These are phyloP conservation scores for Herpailurus yagouaroundi DNA, from an alignment of 2,113 vertebrate genomes.

Conservation along the genomic window DNA sequence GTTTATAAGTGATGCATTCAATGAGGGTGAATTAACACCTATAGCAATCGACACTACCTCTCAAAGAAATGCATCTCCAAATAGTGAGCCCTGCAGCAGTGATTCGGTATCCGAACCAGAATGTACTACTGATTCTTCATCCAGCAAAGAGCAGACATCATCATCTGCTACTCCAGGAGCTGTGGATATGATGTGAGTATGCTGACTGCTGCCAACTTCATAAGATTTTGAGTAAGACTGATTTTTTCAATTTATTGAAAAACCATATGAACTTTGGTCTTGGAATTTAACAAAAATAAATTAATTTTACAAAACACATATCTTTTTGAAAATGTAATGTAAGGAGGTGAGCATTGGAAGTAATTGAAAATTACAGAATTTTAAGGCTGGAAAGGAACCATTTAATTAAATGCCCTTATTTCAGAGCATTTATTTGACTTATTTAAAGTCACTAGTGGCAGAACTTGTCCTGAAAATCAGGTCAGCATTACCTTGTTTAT, in stretches of 20 bases:
- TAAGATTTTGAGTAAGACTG: not conserved
- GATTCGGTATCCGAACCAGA: conserved; percentile 89
- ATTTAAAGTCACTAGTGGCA: not conserved
- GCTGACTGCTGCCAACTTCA: not conserved
- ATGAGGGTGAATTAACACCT: conserved; percentile 85
- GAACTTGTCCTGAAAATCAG: not conserved
- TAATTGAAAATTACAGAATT: not conserved
- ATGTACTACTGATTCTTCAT: conserved; percentile 88
- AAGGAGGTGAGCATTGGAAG: not conserved
- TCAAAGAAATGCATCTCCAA: conserved; percentile 84
- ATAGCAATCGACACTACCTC: conserved; percentile 78
- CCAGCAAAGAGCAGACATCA: conserved; percentile 90
- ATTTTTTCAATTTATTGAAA: not conserved
- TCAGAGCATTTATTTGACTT: conserved; percentile 5
- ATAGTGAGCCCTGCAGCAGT: conserved; percentile 86
- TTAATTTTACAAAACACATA: not conserved
- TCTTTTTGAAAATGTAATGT: conserved; percentile 27
- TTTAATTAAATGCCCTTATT: conserved; percentile 11
- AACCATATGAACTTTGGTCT: not conserved
- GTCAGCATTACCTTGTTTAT: not conserved
- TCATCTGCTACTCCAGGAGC: conserved; percentile 84
- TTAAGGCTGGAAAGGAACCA: not conserved
- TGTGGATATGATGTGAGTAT: conserved; percentile 88
- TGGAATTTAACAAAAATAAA: conserved; percentile 41
- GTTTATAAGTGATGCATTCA: conserved; percentile 96